Base-by-base conservation (phyloP, 64 coral and sea anemone species). In the Catalaphyllia jardinei region DNA sequence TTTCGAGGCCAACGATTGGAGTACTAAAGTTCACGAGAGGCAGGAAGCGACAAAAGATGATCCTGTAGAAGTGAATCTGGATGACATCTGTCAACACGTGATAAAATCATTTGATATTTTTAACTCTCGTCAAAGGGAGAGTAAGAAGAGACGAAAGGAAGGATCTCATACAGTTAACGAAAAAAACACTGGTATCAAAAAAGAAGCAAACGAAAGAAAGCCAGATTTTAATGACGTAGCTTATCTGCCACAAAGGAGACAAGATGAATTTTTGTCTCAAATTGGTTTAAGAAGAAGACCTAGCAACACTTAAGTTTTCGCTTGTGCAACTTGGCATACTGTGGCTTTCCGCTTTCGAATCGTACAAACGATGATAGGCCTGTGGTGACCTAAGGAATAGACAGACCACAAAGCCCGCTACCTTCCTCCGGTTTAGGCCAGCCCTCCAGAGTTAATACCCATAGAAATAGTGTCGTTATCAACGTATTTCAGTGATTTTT, bases 61-160 rank as follows among this genome's bases (percentile, higher is more conserved):
- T 67, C n/a, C 20, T 71, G 8, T 1, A 71, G 31, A 17, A 16
- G 81, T 85, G 31, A 85, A n/a, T 51, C 62, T 85, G 8, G 81
- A 85, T 50, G 81, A 85, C 25, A 85, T 85, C 62, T 85, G 62
- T 17, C 62, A 71, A 24, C 81, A 85, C n/a, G 81, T 85, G 62
- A 46, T 85, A 42, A 85, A 85, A 42, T 85, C 81, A 16, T 85
- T 85, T 50, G 63, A 85, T 38, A 69, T 85, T 71, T 71, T 85
- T 51, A 85, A 85, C 69, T 35, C 81, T 27, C 62, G 81, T 38
- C 18, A 69, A 12, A 0, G 30, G 10, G 69, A 51, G 31, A 49
- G 24, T 31, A 71, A 31, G 7, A 29, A 22, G 50, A 60, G 10
- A 20, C 20, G 7, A 79, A 79, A 55, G 10, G 24, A 25, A 55